Percentiles rank a stretch among this genome's conserved stretches.
These are phyloP conservation scores for Cotesia glomerata DNA, from an alignment of 1,140 invertebrate genomes.

Conservation along the genomic window DNA sequence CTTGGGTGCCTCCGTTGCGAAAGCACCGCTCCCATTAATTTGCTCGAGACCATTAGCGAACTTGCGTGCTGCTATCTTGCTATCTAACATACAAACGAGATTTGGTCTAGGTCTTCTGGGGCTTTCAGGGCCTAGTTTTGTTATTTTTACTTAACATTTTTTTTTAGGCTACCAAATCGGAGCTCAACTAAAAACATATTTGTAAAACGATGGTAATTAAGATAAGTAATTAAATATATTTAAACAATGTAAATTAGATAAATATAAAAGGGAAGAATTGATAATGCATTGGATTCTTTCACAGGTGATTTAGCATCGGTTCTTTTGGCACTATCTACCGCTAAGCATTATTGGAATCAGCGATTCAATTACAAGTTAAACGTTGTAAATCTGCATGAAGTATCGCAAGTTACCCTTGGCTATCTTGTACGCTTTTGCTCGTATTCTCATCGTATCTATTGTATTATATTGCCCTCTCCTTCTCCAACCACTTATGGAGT, in stretches of 20 bases:
- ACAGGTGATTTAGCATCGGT: conserved; percentile 53
- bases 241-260: background rate
- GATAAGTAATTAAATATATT: too few relatives aligned
- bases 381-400: conserved; percentile 48
- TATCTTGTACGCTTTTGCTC: conserved; percentile 34
- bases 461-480: background rate
- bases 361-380: conserved; percentile 59
- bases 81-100: background rate
- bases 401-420: conserved; percentile 45
- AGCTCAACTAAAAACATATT: too few relatives aligned
- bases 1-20: conserved; percentile 13
- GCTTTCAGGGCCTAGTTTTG: background rate
- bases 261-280: conserved; percentile 36
- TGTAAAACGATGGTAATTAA: too few relatives aligned
- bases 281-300: conserved; percentile 51
- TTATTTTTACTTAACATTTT: conserved; percentile 7
- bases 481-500: background rate
- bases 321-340: conserved; percentile 40
- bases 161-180: background rate
- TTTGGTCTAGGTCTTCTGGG: background rate
- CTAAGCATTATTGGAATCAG: conserved; percentile 45
- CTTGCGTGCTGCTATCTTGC: background rate
- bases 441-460: conserved; percentile 27
- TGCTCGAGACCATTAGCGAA: conserved; percentile 15
- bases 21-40: conserved; percentile 27